Percentiles rank a stretch among this genome's conserved stretches.
Conservation (phyloP, 2,797 vertebrate genomes). For the Notolabrus celidotus region DNA sequence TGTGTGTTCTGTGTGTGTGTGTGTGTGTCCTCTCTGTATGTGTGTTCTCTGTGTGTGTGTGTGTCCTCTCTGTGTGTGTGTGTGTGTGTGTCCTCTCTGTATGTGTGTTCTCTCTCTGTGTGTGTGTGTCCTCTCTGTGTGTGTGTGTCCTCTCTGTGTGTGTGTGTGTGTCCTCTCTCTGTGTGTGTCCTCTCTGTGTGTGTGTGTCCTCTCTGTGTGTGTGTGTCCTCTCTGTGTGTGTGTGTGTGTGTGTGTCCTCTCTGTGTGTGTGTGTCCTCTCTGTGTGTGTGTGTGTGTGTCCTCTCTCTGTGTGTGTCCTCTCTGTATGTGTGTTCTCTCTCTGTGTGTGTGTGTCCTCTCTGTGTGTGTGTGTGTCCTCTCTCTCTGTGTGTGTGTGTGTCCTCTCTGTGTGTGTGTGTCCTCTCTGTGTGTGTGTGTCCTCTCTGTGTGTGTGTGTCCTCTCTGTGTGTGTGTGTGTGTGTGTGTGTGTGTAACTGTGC, state of each 20-base stretch:
- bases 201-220: not conserved
- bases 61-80: conserved; percentile 8
- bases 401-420: not conserved
- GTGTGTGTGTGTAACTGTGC: conserved; percentile 7
- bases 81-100: conserved; percentile 9
- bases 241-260: not conserved
- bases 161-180: conserved; percentile 2
- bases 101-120: no score
- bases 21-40: conserved; percentile 10
- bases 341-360: conserved; percentile 7
- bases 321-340: conserved; percentile 18
- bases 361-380: not conserved
- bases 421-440: conserved; percentile 12
- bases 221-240: conserved; percentile 9
- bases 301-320: conserved; percentile 7
- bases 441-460: no score
- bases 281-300: conserved; percentile 15
- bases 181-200: conserved; percentile 3
- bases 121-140: conserved; percentile 4
- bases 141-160: conserved; percentile 11
- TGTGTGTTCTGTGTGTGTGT: not conserved
- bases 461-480: conserved; percentile 16
- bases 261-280: not conserved
- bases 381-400: conserved; percentile 17
- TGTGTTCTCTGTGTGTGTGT: conserved; percentile 5